These are phyloP conservation scores for Barnardius zonarius DNA, from an alignment of 2,113 vertebrate species.

Conservation along the genomic window DNA sequence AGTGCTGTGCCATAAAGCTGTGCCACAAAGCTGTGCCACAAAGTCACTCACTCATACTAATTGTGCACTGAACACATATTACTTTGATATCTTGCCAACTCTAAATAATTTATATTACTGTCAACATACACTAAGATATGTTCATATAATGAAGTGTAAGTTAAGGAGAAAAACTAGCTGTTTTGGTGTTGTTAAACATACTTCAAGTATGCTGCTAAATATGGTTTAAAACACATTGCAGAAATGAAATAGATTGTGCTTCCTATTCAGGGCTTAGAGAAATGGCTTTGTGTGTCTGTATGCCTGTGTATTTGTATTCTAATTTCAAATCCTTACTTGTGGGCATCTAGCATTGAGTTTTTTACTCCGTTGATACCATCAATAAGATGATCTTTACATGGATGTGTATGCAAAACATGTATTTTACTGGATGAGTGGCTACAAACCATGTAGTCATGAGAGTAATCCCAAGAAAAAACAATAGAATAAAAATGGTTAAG, in stretches of 20 bases:
- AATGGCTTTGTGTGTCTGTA: background rate
- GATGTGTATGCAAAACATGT: background rate
- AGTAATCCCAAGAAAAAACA: background rate
- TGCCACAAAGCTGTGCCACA: background rate
- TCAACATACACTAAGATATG: background rate
- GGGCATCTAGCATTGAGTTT: background rate
- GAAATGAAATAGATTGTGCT: background rate
- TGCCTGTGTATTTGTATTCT: background rate
- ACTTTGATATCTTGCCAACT: background rate
- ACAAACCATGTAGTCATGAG: background rate
- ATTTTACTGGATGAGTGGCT: background rate
- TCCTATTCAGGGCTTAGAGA: background rate
- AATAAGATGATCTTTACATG: background rate
- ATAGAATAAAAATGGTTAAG: background rate
- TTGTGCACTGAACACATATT: background rate
- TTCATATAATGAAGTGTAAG: background rate
- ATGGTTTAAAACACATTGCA: background rate
- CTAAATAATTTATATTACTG: background rate
- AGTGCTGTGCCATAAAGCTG: background rate
- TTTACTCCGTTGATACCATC: background rate
- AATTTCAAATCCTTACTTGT: background rate
- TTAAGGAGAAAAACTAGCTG: background rate
- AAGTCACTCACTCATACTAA: background rate
- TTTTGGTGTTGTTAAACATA: background rate
- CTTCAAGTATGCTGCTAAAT: background rate